Conservation (phyloP, 2,797 vertebrate genomes). For the Hippoglossus hippoglossus region DNA sequence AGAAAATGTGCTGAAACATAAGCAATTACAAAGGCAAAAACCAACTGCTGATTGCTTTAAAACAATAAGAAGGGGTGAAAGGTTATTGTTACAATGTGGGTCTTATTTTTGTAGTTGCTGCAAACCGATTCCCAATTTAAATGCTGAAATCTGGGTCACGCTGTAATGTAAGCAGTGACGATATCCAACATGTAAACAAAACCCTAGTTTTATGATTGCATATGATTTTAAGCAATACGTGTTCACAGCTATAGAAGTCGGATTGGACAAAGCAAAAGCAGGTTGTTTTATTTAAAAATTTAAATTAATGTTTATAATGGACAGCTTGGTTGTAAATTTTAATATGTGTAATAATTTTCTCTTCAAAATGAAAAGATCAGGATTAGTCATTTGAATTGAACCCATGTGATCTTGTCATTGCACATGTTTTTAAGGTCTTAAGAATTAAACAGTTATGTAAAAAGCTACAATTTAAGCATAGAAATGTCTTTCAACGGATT, state of each 20-base stretch:
- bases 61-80: constrained; percentile 19
- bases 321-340: neutral
- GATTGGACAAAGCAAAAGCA: too few relatives aligned
- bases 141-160: constrained; percentile 31
- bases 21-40: constrained; percentile 62
- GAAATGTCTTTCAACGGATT: constrained; percentile 25
- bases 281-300: neutral
- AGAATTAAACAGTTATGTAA: too few relatives aligned
- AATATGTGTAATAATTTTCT: neutral
- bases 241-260: neutral
- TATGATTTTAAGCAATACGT: neutral
- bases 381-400: neutral
- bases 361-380: neutral
- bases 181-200: constrained; percentile 1
- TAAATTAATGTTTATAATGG: neutral
- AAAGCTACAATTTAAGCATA: neutral
- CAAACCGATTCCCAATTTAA: neutral
- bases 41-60: constrained; percentile 16
- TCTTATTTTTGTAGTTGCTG: constrained; percentile 27
- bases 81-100: neutral
- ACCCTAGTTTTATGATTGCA: neutral
- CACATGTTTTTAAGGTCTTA: neutral
- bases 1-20: constrained; percentile 62
- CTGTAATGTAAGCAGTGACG: neutral
- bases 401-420: neutral